Percentiles rank a stretch among this genome's conserved stretches.
Evolutionary conservation across 2,113 vertebrate genomes (phyloP).

Genomic region (Andinoacara biseriatus): DNA sequence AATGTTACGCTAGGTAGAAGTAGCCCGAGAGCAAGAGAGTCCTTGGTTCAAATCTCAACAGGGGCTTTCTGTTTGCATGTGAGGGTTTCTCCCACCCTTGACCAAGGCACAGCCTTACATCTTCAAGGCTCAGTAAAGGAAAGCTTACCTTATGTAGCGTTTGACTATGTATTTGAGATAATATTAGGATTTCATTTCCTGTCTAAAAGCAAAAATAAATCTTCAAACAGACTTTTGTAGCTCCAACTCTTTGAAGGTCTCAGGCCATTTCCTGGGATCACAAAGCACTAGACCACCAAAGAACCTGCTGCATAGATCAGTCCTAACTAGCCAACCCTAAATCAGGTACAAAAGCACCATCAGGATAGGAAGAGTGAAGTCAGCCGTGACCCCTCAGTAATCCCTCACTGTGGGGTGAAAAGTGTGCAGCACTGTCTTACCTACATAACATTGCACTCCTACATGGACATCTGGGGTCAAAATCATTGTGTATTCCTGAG

Average conservation of each 20-base stretch:
- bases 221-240: not conserved
- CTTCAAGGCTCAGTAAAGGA: not conserved
- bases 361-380: conserved; percentile 1
- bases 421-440: conserved; percentile 23
- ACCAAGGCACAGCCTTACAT: not conserved
- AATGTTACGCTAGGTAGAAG: not conserved
- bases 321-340: not conserved
- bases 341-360: not conserved
- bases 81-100: too few relatives aligned
- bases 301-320: not conserved
- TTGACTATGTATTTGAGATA: not conserved
- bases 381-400: not conserved
- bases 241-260: not conserved
- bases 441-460: conserved; percentile 36
- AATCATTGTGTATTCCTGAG: conserved; percentile 65
- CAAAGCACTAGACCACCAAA: not conserved
- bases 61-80: not conserved
- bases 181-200: not conserved
- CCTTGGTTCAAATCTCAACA: not conserved
- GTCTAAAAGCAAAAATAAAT: not conserved
- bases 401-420: not conserved
- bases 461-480: conserved; percentile 46
- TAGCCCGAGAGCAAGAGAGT: not conserved
- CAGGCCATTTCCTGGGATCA: conserved; percentile 7
- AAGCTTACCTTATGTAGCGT: not conserved